Conservation (phyloP, 2,113 vertebrate genomes). For the Peromyscus polionotus region DNA sequence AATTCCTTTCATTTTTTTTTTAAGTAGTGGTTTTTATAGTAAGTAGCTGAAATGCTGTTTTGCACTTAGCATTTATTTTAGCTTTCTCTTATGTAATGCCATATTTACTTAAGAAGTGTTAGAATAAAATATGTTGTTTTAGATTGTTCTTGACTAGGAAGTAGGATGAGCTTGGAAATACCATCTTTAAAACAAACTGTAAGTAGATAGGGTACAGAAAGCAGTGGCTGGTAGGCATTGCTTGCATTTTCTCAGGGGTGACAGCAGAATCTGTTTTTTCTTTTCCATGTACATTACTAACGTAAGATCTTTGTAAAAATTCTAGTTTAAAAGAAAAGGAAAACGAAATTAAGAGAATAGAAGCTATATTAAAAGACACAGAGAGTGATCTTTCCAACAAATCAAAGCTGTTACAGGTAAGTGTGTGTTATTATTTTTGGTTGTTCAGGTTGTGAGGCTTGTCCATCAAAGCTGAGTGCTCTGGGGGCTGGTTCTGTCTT, state of each 20-base stretch:
- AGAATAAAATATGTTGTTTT: constrained; percentile 50
- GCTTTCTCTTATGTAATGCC: not conserved
- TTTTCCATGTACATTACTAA: constrained; percentile 52
- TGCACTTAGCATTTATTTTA: constrained; percentile 1
- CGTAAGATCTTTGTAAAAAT: constrained; percentile 73
- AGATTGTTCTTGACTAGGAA: constrained; percentile 5
- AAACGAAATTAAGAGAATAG: constrained; percentile 90
- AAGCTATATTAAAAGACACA: constrained; percentile 88
- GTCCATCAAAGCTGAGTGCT: not conserved
- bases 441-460: not conserved
- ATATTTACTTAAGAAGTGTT: constrained; percentile 55
- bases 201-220: not conserved
- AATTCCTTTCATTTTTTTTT: not conserved
- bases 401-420: constrained; percentile 92
- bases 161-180: constrained; percentile 21
- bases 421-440: not conserved
- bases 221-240: not conserved
- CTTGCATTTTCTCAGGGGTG: not conserved
- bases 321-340: constrained; percentile 92
- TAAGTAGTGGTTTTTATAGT: not conserved
- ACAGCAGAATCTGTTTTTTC: not conserved
- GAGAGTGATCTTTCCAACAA: constrained; percentile 88
- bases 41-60: not conserved
- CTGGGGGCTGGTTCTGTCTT: not conserved
- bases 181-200: constrained; percentile 15